Evolutionary conservation across 2,113 vertebrate genomes (phyloP), one percentile per base, ranked within the genome.

Genomic region (Anarrhichthys ocellatus): DNA sequence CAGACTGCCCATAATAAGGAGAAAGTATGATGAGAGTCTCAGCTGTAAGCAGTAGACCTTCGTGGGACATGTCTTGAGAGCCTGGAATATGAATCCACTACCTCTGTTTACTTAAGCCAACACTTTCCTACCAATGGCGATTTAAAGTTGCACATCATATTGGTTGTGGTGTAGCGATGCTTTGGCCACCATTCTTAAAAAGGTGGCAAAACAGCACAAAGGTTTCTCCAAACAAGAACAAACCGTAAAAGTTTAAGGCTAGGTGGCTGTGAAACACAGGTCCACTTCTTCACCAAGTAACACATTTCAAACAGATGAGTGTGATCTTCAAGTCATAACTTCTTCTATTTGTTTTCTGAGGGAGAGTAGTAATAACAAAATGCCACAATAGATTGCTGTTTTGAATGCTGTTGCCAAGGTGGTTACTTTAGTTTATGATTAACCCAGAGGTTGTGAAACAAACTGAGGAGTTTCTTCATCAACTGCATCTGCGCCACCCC

Each of bases 391-490:
- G 62, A 81, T 40, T 68, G 27, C 48, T 69, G 68, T 73, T 75
- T 73, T 73, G 61, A 70, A 71, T 48, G 40, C 73, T 20, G 73
- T 67, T 56, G 24, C 74, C 5, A 64, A 81, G 75, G 84, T 72
- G 78, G 82, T 74, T 87, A 73, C 73, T 78, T 52, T 73, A 62
- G 93, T 90, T 92, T 84, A 90, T 92, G 80, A 95, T 93, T 95
- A 94, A 94, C 92, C 79, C 81, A 63, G 64, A 36, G 67, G 81
- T 93, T 90, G 92, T 87, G 92, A 88, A 93, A 94, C 83, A 66
- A 83, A 22, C 76, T 38, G 36, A 81, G 67, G 40, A 65, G 2
- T 92, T 91, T 85, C 80, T 82, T 72, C 2, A 91, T 92, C 84
- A 91, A 85, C 70, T 83, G 62, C 62, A 80, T 67, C 87, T 75